Percentiles rank a stretch among this genome's conserved stretches.
Evolutionary conservation across 2,797 vertebrate species (phyloP).

Genomic region (Antennarius maculatus): DNA sequence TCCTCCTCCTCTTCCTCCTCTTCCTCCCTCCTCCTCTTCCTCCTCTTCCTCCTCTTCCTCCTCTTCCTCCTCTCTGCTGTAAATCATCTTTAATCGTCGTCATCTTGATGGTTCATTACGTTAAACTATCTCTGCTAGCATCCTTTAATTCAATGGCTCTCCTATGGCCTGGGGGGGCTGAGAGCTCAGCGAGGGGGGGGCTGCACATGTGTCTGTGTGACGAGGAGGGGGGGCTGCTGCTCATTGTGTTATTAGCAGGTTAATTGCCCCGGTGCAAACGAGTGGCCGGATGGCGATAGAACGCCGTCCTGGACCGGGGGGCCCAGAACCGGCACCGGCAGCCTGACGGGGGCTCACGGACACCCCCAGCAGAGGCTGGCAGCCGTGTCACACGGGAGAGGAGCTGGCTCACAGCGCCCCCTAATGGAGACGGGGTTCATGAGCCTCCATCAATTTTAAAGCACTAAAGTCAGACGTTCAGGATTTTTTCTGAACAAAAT

Average conservation of each 20-base stretch:
- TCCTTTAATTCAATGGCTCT: constrained; percentile 94
- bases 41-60: too few species aligned
- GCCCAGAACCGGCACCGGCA: constrained; percentile 55
- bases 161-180: constrained; percentile 86
- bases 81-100: constrained; percentile 95
- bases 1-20: too few species aligned
- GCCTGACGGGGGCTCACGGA: constrained; percentile 38
- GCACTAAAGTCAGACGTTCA: too few species aligned
- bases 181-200: constrained; percentile 36
- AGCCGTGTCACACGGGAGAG: constrained; percentile 47
- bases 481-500: too few species aligned
- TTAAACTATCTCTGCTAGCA: constrained; percentile 94
- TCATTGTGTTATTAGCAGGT: constrained; percentile 91
- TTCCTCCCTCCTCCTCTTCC: too few species aligned
- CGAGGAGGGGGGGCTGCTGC: constrained; percentile 82
- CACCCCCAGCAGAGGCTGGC: constrained; percentile 33
- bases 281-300: constrained; percentile 59
- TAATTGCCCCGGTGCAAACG: constrained; percentile 90
- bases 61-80: constrained; percentile 60
- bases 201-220: constrained; percentile 3
- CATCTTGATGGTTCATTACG: constrained; percentile 94
- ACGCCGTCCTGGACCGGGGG: constrained; percentile 65
- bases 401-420: constrained; percentile 75
- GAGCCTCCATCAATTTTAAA: too few species aligned
- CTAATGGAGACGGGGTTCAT: constrained; percentile 58